A percentile compares a stretch with the other conserved stretches of the same genome.
Evolutionary conservation across 2,888 invertebrate genomes (phyloP).

Genomic region (Scaptomyza reducta): DNA sequence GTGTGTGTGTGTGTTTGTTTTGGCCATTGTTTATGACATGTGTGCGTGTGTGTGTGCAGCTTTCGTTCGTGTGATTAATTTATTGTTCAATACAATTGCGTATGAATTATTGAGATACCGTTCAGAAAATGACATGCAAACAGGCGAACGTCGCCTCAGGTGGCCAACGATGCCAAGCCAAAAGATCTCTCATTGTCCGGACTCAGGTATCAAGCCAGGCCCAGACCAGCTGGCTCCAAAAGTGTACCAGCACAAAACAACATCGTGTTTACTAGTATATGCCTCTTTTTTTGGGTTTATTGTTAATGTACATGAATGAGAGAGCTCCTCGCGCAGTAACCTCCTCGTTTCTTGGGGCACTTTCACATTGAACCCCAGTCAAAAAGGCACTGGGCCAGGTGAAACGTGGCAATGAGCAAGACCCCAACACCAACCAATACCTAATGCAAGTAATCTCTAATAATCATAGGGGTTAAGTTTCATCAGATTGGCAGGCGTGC

Average conservation of each 20-base stretch:
- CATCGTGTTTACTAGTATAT: constrained; percentile 15
- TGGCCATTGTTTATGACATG: constrained; percentile 52
- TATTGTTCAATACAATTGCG: constrained; percentile 77
- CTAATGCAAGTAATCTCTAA: constrained; percentile 47
- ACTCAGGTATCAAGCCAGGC: constrained; percentile 11
- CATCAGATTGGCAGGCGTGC: constrained; percentile 32
- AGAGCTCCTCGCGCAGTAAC: neutral
- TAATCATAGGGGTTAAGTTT: constrained; percentile 59
- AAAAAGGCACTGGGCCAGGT: constrained; percentile 62
- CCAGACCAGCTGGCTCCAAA: constrained; percentile 15
- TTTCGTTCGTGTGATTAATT: constrained; percentile 77
- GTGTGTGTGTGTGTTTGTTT: constrained; percentile 25
- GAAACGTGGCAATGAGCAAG: constrained; percentile 53
- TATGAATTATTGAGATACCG: constrained; percentile 75
- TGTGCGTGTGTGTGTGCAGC: constrained; percentile 31
- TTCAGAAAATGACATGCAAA: constrained; percentile 77
- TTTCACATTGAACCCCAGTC: constrained; percentile 58
- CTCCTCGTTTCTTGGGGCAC: constrained; percentile 34
- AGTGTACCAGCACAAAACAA: constrained; percentile 21
- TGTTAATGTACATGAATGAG: constrained; percentile 11
- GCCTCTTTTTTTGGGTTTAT: constrained; percentile 17
- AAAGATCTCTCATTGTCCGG: constrained; percentile 57
- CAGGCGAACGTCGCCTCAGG: constrained; percentile 61
- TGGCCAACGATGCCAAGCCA: constrained; percentile 38
- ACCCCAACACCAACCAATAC: constrained; percentile 5